Conservation (phyloP, 2,797 vertebrate species). For the Tadarida brasiliensis region DNA sequence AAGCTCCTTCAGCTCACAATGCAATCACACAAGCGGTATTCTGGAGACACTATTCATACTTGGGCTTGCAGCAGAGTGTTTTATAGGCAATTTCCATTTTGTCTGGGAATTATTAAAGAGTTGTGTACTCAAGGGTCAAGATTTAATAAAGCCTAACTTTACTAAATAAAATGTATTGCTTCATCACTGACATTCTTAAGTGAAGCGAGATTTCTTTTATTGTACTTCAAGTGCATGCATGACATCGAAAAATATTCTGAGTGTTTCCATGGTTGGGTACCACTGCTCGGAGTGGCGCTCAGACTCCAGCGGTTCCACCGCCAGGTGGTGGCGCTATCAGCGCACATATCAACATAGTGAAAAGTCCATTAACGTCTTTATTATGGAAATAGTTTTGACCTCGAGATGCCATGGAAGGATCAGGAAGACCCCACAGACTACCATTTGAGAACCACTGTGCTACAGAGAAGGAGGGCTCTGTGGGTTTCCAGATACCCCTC, state of each 20-base stretch:
- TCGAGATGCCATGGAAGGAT: background rate
- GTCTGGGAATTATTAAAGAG: slow-evolving; percentile 2
- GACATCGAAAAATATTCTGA: background rate
- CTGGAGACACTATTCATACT: background rate
- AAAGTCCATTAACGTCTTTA: background rate
- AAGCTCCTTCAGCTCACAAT: background rate
- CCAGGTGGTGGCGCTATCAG: background rate
- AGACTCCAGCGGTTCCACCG: background rate
- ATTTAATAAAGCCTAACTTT: slow-evolving; percentile 14
- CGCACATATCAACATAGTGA: background rate
- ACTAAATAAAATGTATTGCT: background rate
- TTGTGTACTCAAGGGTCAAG: background rate
- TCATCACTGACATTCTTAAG: background rate
- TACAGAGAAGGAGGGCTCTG: background rate
- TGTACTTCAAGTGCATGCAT: background rate
- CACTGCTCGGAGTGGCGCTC: too few species aligned
- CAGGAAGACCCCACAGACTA: background rate
- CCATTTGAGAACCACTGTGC: background rate
- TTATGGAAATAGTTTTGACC: background rate
- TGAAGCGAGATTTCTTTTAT: background rate
- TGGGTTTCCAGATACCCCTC: background rate
- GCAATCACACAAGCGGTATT: background rate
- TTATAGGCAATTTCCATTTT: background rate
- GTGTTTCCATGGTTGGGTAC: background rate
- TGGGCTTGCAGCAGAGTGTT: background rate